phyloP scores from a whole-genome alignment of 2,888 invertebrate species.

The Lasius fuliginosus region DNA sequence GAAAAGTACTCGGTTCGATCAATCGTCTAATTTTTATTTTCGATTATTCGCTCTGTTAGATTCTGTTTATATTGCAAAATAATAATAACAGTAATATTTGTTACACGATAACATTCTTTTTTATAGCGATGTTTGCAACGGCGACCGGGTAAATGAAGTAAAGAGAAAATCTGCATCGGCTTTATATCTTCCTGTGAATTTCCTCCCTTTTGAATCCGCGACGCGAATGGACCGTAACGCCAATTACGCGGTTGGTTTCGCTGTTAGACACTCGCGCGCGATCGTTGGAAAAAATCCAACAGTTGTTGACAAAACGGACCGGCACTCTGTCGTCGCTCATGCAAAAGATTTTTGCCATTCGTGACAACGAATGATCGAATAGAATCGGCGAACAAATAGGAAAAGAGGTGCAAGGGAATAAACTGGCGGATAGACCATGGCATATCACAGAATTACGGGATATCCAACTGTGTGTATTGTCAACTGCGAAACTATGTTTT shows the following conservation, averaged over 20 bases:
- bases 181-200: conserved; percentile 38
- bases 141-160: neutral
- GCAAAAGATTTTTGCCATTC: conserved; percentile 62
- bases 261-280: conserved; percentile 43
- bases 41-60: conserved; percentile 4
- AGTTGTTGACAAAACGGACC: conserved; percentile 67
- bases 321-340: conserved; percentile 59
- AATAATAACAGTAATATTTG: conserved; percentile 8
- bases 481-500: neutral
- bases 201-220: conserved; percentile 40
- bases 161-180: conserved; percentile 27
- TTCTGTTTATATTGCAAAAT: neutral
- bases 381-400: neutral
- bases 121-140: neutral
- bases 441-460: neutral
- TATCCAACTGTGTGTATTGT: neutral
- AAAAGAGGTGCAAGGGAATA: neutral
- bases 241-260: conserved; percentile 70
- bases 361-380: conserved; percentile 35
- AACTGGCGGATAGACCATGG: neutral
- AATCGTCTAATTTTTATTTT: conserved; percentile 45
- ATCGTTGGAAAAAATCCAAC: conserved; percentile 40
- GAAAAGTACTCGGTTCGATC: neutral
- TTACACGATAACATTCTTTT: conserved; percentile 1
- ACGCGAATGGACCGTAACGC: conserved; percentile 47